phyloP scores from a whole-genome alignment of 2,888 invertebrate species.

The Acleris emargana region DNA sequence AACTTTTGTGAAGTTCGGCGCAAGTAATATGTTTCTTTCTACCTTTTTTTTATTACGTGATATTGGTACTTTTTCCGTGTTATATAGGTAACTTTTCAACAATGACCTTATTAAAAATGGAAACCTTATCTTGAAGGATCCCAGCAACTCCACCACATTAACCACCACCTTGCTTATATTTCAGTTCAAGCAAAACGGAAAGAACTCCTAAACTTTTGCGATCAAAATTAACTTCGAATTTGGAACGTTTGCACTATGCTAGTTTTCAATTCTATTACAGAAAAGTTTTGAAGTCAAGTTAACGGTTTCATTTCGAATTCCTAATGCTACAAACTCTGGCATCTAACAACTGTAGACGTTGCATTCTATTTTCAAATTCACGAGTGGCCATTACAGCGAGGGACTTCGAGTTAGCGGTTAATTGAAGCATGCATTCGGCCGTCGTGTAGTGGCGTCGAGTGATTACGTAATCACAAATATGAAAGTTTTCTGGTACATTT shows the following conservation, averaged over 20 bases:
- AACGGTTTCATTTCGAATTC: neutral
- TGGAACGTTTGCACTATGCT: too few relatives aligned
- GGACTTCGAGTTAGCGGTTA: slow-evolving; percentile 14
- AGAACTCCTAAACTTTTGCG: too few relatives aligned
- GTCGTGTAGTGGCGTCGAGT: neutral
- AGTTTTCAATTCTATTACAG: neutral
- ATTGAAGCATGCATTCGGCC: slow-evolving; percentile 8
- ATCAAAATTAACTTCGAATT: too few relatives aligned
- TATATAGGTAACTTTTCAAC: too few relatives aligned
- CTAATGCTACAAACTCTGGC: neutral
- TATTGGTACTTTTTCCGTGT: neutral
- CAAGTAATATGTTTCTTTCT: slow-evolving; percentile 24
- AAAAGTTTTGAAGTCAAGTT: slow-evolving; percentile 7
- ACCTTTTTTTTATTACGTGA: slow-evolving; percentile 23
- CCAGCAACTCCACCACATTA: too few relatives aligned
- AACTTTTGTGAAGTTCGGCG: neutral
- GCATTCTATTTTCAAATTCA: slow-evolving; percentile 14
- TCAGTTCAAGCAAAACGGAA: too few relatives aligned
- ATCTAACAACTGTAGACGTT: slow-evolving; percentile 5
- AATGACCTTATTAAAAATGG: too few relatives aligned
- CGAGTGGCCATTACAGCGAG: slow-evolving; percentile 15
- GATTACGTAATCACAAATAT: too few relatives aligned
- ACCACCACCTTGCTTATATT: too few relatives aligned
- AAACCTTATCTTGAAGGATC: too few relatives aligned
- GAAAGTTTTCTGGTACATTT: too few relatives aligned